These are phyloP conservation scores for Lasioglossum calceatum DNA, from an alignment of 2,888 invertebrate species.

Conservation along the genomic window DNA sequence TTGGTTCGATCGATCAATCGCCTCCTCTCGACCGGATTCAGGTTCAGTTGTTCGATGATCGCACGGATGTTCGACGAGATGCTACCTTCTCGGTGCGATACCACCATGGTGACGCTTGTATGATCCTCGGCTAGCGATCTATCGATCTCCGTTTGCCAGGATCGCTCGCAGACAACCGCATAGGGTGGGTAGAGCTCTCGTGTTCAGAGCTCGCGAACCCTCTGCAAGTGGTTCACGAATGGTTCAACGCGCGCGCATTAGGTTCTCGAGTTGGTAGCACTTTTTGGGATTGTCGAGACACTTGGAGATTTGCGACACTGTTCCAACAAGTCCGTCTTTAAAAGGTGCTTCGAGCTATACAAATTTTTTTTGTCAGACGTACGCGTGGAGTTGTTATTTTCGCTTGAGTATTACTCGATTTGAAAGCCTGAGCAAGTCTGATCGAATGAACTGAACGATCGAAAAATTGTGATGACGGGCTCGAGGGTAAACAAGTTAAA, in stretches of 20 bases:
- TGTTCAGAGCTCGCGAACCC: background rate
- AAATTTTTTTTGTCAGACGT: no score
- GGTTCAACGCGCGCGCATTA: background rate
- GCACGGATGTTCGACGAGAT: slow-evolving; percentile 83
- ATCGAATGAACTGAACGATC: no score
- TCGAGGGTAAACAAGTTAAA: no score
- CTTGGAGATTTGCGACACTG: background rate
- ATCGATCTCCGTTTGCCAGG: background rate
- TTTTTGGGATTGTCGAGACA: background rate
- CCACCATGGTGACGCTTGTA: slow-evolving; percentile 75
- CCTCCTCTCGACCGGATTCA: slow-evolving; percentile 80
- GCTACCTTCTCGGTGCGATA: slow-evolving; percentile 80
- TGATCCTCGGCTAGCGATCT: slow-evolving; percentile 20
- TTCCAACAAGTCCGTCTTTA: no score
- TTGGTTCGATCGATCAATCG: slow-evolving; percentile 76
- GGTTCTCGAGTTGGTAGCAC: background rate
- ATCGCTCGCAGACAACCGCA: slow-evolving; percentile 30
- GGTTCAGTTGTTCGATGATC: slow-evolving; percentile 82
- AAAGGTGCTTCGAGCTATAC: no score
- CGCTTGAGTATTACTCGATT: no score
- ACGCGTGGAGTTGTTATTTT: no score
- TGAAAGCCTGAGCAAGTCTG: no score
- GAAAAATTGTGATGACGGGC: no score
- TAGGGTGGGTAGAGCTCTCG: slow-evolving; percentile 13
- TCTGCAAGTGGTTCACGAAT: slow-evolving; percentile 15